Base-by-base conservation (phyloP, 2,888 invertebrate species). In the Ichneumoninae sp. region DNA sequence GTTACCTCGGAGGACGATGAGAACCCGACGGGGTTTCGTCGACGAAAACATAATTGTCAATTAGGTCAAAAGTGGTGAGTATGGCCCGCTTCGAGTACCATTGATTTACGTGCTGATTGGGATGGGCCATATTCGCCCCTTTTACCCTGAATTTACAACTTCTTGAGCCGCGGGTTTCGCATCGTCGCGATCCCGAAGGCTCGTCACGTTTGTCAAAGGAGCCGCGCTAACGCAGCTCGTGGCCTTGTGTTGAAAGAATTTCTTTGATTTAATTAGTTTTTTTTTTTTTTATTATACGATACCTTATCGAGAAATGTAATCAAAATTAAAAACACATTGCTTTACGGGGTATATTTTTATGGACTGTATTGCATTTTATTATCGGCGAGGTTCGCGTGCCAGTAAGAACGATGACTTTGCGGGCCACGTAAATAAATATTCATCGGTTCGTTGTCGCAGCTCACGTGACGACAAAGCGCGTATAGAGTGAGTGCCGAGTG, bases 361-460 rank as follows among this genome's bases (percentile, higher is more conserved):
- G 22, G 22, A 7, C 36, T 50, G 19, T 30, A 63, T 10, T 13
- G 22, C 36, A 54, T 26, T 76, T 68, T 47, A 71, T 66, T 44
- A 71, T 73, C 57, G 66, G 68, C 30, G 63, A 71, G 71, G 26
- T 82, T 82, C 50, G 66, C 76, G 77, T 71, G 71, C 71, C 52
- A 70, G 33, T 33, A 30, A 52, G 22, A 33, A 22, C 68, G 60
- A 75, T 68, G 63, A 66, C 44, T 40, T 77, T 66, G 54, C 8
- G 33, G 68, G 47, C 57, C 30, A 19, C 69, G 68, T 77, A 86
- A 83, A 86, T 86, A 83, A 86, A 86, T 84, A 86, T 86, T 84
- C 86, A 80, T 75, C 75, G 76, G 65, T 33, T 71, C 66, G 77
- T 75, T 66, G 77, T 69, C 57, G 65, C 40, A 82, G 74, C 83